Evolutionary conservation across 2,113 vertebrate species (phyloP).

Genomic region (Serinus canaria): DNA sequence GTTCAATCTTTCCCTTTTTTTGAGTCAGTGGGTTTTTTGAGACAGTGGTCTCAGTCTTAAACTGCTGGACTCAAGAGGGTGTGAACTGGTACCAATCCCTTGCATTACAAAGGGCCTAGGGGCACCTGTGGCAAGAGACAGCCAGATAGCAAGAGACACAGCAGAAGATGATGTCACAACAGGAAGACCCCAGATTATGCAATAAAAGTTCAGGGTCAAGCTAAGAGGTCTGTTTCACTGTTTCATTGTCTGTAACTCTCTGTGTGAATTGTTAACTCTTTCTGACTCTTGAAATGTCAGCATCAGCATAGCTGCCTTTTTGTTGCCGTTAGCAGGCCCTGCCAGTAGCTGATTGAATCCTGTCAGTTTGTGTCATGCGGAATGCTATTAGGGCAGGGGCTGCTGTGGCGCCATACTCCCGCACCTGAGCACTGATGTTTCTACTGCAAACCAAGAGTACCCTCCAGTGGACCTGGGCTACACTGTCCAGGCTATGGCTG

Average conservation of each 20-base stretch:
- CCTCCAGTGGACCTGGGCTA: background rate
- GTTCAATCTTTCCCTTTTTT: background rate
- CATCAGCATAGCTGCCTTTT: background rate
- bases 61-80: background rate
- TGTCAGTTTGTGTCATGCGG: accelerated
- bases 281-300: background rate
- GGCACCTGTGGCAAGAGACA: background rate
- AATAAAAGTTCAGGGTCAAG: background rate
- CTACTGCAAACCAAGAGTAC: background rate
- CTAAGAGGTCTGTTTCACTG: background rate
- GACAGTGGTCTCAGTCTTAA: background rate
- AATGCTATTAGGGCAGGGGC: background rate
- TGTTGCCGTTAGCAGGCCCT: background rate
- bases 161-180: background rate
- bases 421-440: accelerated
- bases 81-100: background rate
- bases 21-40: background rate
- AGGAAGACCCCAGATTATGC: background rate
- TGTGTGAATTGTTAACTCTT: background rate
- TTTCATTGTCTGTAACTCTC: background rate
- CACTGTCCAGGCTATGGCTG: background rate
- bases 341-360: background rate
- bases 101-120: background rate
- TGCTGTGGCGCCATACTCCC: background rate
- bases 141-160: background rate